Evolutionary conservation across 1,140 invertebrate genomes (phyloP).

Genomic region (Neoseiulus cucumeris): DNA sequence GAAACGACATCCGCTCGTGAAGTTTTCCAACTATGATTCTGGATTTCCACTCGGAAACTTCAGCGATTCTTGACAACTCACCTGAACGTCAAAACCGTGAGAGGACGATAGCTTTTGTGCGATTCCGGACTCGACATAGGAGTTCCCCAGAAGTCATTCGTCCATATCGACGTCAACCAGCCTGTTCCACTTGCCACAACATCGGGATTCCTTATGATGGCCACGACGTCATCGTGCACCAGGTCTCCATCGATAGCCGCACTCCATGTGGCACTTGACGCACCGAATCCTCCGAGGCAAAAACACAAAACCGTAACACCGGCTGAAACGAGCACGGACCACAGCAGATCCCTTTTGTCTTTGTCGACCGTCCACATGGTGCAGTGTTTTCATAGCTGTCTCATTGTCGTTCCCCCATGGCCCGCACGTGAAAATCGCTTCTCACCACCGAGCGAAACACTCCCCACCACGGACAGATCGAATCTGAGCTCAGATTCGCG

Average conservation of each 20-base stretch:
- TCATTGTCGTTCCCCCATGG: not conserved
- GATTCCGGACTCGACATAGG: constrained; percentile 59
- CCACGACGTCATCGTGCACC: constrained; percentile 74
- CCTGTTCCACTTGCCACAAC: constrained; percentile 36
- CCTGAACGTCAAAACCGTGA: constrained; percentile 62
- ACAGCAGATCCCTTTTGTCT: not conserved
- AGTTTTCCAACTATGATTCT: no score
- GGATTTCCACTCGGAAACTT: no score
- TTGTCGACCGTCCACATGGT: constrained; percentile 4
- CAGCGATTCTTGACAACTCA: constrained; percentile 32
- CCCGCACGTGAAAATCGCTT: not conserved
- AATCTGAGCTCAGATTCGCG: not conserved
- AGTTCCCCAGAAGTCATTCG: constrained; percentile 78
- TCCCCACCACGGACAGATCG: not conserved
- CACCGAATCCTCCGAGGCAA: not conserved
- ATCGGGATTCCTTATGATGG: constrained; percentile 61
- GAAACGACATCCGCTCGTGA: no score
- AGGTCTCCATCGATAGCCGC: constrained; percentile 50
- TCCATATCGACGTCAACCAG: constrained; percentile 32
- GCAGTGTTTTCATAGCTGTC: not conserved
- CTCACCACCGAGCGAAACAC: not conserved
- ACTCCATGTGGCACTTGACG: not conserved
- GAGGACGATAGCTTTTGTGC: constrained; percentile 64
- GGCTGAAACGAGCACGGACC: not conserved
- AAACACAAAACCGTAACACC: not conserved